phyloP scores from a whole-genome alignment of 2,888 invertebrate species.

The Thymelicus lineola region DNA sequence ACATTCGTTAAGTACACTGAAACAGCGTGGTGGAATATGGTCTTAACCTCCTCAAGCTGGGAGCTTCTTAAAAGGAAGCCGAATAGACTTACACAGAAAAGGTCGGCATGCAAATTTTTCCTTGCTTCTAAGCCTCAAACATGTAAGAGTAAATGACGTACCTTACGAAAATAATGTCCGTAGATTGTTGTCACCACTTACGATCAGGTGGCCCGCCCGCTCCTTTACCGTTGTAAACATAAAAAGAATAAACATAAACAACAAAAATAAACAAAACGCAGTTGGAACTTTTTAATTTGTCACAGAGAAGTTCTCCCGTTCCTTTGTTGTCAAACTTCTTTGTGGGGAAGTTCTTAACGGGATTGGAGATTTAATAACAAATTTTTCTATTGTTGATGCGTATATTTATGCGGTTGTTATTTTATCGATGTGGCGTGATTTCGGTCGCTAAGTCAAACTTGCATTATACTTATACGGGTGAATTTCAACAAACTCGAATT shows the following conservation, averaged over 20 bases:
- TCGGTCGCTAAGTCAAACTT: not conserved
- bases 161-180: too few species aligned
- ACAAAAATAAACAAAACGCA: not conserved
- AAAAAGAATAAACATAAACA: constrained; percentile 9
- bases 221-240: not conserved
- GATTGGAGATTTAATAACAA: constrained; percentile 1
- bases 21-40: too few species aligned
- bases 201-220: not conserved
- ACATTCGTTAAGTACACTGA: too few species aligned
- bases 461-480: too few species aligned
- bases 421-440: not conserved
- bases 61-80: too few species aligned
- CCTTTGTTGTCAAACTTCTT: constrained; percentile 8
- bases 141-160: too few species aligned
- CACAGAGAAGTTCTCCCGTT: not conserved
- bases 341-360: not conserved
- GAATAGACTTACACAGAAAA: too few species aligned
- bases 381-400: not conserved
- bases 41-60: too few species aligned
- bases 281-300: constrained; percentile 14
- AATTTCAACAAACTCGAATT: too few species aligned
- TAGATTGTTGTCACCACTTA: too few species aligned
- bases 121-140: too few species aligned
- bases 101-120: too few species aligned
- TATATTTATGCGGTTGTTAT: not conserved